Evolutionary conservation across 2,797 vertebrate species (phyloP), one percentile per base, ranked within the genome.

Genomic region (Morus bassanus): DNA sequence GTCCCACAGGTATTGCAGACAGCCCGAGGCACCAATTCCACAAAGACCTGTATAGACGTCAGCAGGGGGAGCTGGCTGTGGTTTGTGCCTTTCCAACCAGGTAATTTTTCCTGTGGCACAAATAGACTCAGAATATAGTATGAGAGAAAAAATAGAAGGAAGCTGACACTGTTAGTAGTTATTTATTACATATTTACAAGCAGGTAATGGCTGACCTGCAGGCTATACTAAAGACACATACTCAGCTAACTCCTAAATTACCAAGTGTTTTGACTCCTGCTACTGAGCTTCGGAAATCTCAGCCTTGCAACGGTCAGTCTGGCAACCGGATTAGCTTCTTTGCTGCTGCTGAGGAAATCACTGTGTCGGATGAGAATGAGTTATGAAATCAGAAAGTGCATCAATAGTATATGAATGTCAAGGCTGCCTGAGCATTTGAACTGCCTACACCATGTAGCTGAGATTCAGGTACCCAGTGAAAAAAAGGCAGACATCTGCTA

Each of bases 121-220:
- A 78, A 95, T 15, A 92, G 57, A 81, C 45, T 61, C 18, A 8
- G 68, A 78, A 85, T 64, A 75, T 15, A 39, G 61, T 23, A 27
- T 39, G 39, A 91, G 51, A 68, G 54, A 88, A 91, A 33, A 83
- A 88, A 78, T n/a, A 92, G 65, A 43, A 88, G 35, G 46, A 89
- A 95, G 68, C 28, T 48, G 79, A 75, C 57, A 18, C 18, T n/a
- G 33, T 45, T 94, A 81, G 57, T 75, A 17, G 41, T 84, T 96
- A 65, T 96, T 94, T 95, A 95, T 88, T 84, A 69, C 57, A 28
- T 92, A 65, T 92, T 93, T 94, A 88, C 56, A 78, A 63, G 64
- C 72, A 81, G 65, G 57, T 28, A 83, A 91, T 41, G 69, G 57
- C 51, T 93, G 59, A 65, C 59, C 81, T 86, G 65, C 87, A 81